Base-by-base conservation (phyloP, 2,113 vertebrate species). In the Zingel zingel region DNA sequence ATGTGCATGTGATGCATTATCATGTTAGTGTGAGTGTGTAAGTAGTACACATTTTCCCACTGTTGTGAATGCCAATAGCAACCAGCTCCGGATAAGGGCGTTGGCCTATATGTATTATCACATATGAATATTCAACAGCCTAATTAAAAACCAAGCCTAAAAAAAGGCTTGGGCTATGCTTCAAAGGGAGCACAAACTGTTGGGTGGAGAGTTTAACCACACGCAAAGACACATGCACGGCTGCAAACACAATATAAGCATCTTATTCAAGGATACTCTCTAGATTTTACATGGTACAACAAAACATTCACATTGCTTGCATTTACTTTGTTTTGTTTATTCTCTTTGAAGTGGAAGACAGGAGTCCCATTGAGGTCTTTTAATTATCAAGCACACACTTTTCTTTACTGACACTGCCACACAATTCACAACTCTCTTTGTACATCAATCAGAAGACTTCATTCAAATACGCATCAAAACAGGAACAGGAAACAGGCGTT, bases 91-190 rank as follows among this genome's bases (percentile, higher is more conserved):
- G 61, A 83, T 79, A 30, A 86, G 84, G 88, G 86, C 45, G 63
- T 91, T 84, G 88, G 77, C 85, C 74, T 83, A 83, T 45, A 89
- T 88, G 78, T 77, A 77, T 84, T 70, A 87, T 72, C 48, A 68
- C 76, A 78, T 23, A 75, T 93, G 88, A 92, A 93, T 93, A 93
- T 93, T 93, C 89, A 94, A 69, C 75, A 86, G 59, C 77, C 84
- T 83, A 81, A 91, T 92, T 91, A 91, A 39, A 88, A 88, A 88
- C 74, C n/a, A n/a, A n/a, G n/a, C n/a, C n/a, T n/a, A n/a, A n/a
- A n/a, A n/a, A n/a, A n/a, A 79, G 70, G 74, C 70, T 75, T 67
- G 78, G 74, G 78, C 48, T 74, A 36, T 4, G 59, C 85, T 89
- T 91, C 90, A 93, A 91, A 94, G 74, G 67, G 51, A 86, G 83